Conservation (phyloP, 2,113 vertebrate genomes). For the Aldabrachelys gigantea region DNA sequence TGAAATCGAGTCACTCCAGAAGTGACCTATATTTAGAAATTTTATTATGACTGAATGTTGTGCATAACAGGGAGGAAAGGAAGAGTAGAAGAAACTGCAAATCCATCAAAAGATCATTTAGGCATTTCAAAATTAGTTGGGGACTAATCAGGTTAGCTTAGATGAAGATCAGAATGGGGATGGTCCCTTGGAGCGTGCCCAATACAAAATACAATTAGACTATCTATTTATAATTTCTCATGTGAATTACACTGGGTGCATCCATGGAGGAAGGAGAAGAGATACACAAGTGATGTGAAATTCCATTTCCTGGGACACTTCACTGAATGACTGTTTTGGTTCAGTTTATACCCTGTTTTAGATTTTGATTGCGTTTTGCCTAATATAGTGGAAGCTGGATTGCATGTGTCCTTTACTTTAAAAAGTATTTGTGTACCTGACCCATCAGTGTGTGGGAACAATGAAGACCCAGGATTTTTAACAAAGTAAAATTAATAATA, state of each 20-base stretch:
- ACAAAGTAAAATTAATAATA: neutral
- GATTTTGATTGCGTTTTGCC: no score
- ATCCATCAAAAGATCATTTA: neutral
- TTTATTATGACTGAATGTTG: neutral
- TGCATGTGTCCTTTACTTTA: neutral
- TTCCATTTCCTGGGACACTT: neutral
- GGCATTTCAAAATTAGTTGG: neutral
- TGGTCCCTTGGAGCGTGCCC: neutral
- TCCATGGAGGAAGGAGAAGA: accelerated
- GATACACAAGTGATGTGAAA: neutral
- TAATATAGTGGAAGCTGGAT: neutral
- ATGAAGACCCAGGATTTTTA: neutral
- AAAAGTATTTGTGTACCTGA: neutral
- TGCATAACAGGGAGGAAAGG: no score
- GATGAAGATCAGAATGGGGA: neutral
- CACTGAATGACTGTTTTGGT: neutral
- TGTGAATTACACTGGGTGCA: neutral
- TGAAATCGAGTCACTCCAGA: neutral
- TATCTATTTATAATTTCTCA: neutral
- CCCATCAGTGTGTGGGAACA: neutral
- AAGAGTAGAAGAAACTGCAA: neutral
- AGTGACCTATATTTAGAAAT: neutral
- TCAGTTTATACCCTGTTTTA: no score
- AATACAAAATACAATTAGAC: neutral
- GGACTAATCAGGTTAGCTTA: neutral